These are phyloP conservation scores for Nettapus auritus DNA, from an alignment of 2,113 vertebrate species.

Conservation along the genomic window DNA sequence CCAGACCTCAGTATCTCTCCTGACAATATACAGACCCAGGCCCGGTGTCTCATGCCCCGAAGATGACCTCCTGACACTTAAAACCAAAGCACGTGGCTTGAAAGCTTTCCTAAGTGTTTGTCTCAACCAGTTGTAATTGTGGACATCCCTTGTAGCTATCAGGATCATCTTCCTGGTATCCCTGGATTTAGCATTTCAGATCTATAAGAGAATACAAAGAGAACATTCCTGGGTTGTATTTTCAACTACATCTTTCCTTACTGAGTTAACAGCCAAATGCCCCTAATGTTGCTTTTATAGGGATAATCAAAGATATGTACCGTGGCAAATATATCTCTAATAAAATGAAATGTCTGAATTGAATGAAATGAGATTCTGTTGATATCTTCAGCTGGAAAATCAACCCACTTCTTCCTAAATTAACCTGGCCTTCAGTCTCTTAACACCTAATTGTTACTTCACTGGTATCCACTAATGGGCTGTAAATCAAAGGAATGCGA, in stretches of 20 bases:
- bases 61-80: neutral
- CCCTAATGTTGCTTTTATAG: neutral
- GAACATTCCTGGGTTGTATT: neutral
- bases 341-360: neutral
- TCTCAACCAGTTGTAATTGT: neutral
- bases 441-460: slow-evolving; percentile 24
- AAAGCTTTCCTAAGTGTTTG: neutral
- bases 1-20: accelerated
- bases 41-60: neutral
- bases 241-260: neutral
- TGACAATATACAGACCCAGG: neutral
- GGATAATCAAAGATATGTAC: neutral
- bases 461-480: neutral
- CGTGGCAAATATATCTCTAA: neutral
- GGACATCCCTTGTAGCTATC: neutral
- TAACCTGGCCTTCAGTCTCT: slow-evolving; percentile 20
- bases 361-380: slow-evolving; percentile 14
- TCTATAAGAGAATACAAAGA: neutral
- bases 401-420: slow-evolving; percentile 34
- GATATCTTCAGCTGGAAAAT: slow-evolving; percentile 21
- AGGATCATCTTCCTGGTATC: neutral
- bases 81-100: accelerated
- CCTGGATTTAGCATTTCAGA: neutral
- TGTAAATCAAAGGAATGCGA: neutral
- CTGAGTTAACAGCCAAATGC: neutral